These are phyloP conservation scores for Rhingia campestris DNA, from an alignment of 2,888 invertebrate genomes.

Conservation along the genomic window DNA sequence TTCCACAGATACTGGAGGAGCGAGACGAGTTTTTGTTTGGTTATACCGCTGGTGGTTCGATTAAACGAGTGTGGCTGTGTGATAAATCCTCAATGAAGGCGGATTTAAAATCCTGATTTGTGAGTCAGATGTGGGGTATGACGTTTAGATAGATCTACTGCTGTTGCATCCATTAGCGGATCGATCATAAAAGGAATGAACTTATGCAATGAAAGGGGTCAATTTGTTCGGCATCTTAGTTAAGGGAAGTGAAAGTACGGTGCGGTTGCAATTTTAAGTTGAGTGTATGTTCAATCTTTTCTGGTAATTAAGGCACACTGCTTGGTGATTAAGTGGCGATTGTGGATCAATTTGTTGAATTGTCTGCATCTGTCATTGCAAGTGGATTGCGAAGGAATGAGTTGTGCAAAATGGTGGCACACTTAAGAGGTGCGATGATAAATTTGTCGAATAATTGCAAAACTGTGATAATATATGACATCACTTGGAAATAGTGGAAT, in stretches of 20 bases:
- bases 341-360: too few species aligned
- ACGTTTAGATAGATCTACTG: not conserved
- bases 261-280: not conserved
- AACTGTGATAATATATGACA: too few species aligned
- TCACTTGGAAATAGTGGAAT: too few species aligned
- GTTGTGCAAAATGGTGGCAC: too few species aligned
- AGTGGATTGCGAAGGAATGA: too few species aligned
- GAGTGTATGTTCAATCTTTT: too few species aligned
- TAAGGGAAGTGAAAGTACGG: slow-evolving; percentile 15
- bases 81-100: slow-evolving; percentile 24
- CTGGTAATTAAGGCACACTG: too few species aligned
- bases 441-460: too few species aligned
- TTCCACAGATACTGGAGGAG: not conserved
- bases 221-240: not conserved
- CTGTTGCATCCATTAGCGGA: not conserved
- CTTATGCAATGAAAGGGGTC: slow-evolving; percentile 17
- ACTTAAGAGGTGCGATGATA: too few species aligned
- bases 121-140: slow-evolving; percentile 29
- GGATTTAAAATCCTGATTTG: slow-evolving; percentile 39
- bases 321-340: too few species aligned
- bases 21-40: slow-evolving; percentile 5
- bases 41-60: not conserved
- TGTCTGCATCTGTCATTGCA: too few species aligned
- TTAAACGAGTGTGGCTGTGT: not conserved
- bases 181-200: not conserved